Conservation (phyloP, 2,113 vertebrate genomes). For the Callaeas wilsoni region DNA sequence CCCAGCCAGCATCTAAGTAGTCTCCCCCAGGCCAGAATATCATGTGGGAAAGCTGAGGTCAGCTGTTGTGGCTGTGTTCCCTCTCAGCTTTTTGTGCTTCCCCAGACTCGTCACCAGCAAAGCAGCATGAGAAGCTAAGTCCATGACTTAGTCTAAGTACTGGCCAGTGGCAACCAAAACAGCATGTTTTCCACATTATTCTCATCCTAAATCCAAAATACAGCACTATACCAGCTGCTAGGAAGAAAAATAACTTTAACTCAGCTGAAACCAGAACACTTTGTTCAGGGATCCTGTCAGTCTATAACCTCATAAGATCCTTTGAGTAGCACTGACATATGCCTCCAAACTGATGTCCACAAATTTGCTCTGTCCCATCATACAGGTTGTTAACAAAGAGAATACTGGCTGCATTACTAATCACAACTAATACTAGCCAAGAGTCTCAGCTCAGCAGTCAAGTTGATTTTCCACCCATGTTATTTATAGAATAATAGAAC, state of each 20-base stretch:
- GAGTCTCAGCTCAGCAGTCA: not conserved
- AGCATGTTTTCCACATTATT: not conserved
- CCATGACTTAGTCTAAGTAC: not conserved
- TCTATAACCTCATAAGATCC: not conserved
- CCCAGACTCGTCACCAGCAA: not conserved
- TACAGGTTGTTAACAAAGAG: not conserved
- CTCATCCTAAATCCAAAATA: not conserved
- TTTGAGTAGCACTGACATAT: not conserved
- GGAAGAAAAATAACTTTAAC: not conserved
- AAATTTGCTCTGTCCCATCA: not conserved
- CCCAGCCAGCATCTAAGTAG: not conserved
- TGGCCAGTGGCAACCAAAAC: not conserved
- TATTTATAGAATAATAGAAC: not conserved
- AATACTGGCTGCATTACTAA: not conserved
- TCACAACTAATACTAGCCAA: not conserved
- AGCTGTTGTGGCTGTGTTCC: not conserved
- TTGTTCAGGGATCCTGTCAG: not conserved
- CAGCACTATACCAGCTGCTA: not conserved
- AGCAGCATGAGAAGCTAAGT: not conserved
- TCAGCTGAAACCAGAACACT: not conserved
- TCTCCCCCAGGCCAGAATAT: not conserved
- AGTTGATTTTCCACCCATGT: not conserved
- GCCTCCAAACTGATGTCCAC: not conserved
- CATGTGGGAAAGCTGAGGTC: fast-evolving
- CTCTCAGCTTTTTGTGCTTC: not conserved